Evolutionary conservation across 2,888 invertebrate species (phyloP), one percentile per base, ranked within the genome.

Genomic region (Lacanobia oleracea): DNA sequence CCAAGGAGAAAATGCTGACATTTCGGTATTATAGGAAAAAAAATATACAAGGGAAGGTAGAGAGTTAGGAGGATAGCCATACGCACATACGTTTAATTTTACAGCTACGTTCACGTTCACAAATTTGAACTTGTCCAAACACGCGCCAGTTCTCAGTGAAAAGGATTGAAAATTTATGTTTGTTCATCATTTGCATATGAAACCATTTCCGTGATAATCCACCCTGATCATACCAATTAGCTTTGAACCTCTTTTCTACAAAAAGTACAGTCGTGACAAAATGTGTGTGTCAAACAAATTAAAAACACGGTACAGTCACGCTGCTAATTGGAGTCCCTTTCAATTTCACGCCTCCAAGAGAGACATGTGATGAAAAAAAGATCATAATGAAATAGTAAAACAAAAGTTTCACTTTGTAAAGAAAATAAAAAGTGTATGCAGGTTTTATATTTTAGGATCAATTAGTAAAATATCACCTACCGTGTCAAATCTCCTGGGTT

Each of bases 271-370:
- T 57, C 64, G n/a, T 16, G n/a, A 62, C 50, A 72, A 81, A 74
- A 80, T 73, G 76, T 64, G 67, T 75, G n/a, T 59, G 56, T 67
- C 56, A 78, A 59, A 77, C 73, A 56, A 79, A 78, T 75, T 73
- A 69, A 75, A 73, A 71, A 62, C 62, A 50, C 51, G 18, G 57
- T 16, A 67, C 56, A 77, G 68, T 74, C 63, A 68, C 59, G 51
- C 64, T 53, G 56, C 82, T 77, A 77, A 87, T 86, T 84, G 69
- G 75, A 61, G 71, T 73, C 64, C 72, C 75, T 79, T 89, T 81
- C 86, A 88, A 90, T 91, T 91, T 89, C 83, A 89, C 81, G 86
- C 84, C 85, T 80, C 69, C 76, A 71, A 68, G 40, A 27, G 72
- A 14, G 56, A 69, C 57, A 72, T 68, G 70, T 75, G 62, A 67